These are phyloP conservation scores for Noctua pronuba DNA, from an alignment of 2,888 invertebrate genomes.

Conservation along the genomic window DNA sequence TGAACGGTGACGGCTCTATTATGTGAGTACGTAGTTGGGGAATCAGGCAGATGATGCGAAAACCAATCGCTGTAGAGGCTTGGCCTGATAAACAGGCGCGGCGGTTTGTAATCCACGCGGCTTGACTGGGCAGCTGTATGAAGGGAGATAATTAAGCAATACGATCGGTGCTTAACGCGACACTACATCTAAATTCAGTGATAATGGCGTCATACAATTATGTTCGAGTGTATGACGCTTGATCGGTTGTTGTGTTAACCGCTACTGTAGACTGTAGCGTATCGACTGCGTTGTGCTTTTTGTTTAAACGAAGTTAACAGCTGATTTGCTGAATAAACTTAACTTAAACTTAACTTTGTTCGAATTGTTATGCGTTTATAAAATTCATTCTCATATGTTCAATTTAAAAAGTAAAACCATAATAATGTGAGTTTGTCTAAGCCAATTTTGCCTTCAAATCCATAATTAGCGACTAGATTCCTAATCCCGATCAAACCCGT, in stretches of 20 bases:
- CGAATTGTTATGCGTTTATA: not conserved
- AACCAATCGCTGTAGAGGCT: conserved; percentile 73
- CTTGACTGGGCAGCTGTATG: conserved; percentile 74
- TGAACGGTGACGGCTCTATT: conserved; percentile 69
- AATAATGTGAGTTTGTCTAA: not conserved
- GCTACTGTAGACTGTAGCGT: conserved; percentile 18
- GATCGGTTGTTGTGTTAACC: conserved; percentile 51
- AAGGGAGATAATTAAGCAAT: conserved; percentile 78
- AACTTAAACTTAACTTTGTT: too few species aligned
- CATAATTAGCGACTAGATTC: not conserved
- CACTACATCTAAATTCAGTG: conserved; percentile 63
- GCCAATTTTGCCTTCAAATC: not conserved
- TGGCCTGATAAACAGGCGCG: conserved; percentile 74
- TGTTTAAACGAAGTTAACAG: not conserved
- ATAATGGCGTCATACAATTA: conserved; percentile 59
- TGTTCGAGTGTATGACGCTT: conserved; percentile 49
- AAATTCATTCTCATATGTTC: not conserved
- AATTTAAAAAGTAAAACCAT: not conserved
- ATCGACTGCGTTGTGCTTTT: conserved; percentile 13
- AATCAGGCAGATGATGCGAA: conserved; percentile 62
- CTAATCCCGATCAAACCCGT: not conserved
- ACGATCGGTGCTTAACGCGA: conserved; percentile 64
- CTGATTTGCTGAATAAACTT: not conserved
- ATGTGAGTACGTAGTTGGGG: conserved; percentile 44
- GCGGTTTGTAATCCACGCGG: conserved; percentile 74